Conservation (phyloP, 2,888 invertebrate genomes). For the Pachymerium ferrugineum region DNA sequence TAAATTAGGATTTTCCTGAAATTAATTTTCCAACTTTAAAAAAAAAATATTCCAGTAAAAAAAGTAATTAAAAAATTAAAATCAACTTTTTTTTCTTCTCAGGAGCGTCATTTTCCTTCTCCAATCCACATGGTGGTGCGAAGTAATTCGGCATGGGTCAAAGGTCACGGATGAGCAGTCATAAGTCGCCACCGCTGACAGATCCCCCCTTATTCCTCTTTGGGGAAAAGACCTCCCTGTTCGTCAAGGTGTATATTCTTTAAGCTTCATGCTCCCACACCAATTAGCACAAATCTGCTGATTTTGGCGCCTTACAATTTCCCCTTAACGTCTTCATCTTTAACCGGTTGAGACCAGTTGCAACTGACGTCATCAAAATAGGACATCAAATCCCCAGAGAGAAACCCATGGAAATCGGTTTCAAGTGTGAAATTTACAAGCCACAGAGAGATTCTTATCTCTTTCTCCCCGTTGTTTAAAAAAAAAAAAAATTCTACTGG, state of each 20-base stretch:
- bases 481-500: neutral
- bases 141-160: conserved; percentile 12
- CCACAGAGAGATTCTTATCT: no score
- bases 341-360: neutral
- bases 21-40: no score
- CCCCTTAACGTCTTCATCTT: neutral
- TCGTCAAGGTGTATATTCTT: neutral
- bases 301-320: neutral
- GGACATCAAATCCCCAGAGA: no score
- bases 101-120: neutral
- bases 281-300: conserved; percentile 5
- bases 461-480: no score
- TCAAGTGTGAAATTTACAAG: no score
- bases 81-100: no score
- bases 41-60: neutral
- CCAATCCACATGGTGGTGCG: conserved; percentile 5
- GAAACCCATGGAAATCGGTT: no score
- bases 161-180: neutral
- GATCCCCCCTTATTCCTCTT: neutral
- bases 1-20: no score
- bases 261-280: neutral
- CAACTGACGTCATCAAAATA: no score
- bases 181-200: conserved; percentile 2
- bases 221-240: conserved; percentile 8
- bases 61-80: neutral